Conservation (phyloP, 1,140 invertebrate species). For the Zelostemma sp. region DNA sequence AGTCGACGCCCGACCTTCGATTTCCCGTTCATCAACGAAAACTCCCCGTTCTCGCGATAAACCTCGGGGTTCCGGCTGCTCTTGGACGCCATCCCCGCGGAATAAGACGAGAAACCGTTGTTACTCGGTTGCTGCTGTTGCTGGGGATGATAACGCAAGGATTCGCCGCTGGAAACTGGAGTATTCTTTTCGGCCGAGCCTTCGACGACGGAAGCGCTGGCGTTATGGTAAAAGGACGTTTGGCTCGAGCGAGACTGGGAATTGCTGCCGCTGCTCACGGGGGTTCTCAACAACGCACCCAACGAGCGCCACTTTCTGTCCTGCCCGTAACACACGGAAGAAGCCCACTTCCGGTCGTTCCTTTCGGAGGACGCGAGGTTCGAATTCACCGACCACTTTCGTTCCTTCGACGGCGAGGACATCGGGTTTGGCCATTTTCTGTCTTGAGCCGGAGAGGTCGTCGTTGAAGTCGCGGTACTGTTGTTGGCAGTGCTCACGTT, state of each 20-base stretch:
- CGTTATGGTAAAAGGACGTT: slow-evolving; percentile 57
- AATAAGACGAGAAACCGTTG: slow-evolving; percentile 47
- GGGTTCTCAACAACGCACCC: slow-evolving; percentile 67
- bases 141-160: slow-evolving; percentile 6
- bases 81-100: slow-evolving; percentile 45
- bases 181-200: slow-evolving; percentile 14
- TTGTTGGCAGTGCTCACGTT: slow-evolving; percentile 25
- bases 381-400: slow-evolving; percentile 58
- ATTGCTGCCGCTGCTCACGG: slow-evolving; percentile 26
- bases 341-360: slow-evolving; percentile 60
- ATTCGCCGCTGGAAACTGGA: background rate
- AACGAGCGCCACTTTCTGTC: slow-evolving; percentile 70
- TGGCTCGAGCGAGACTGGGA: slow-evolving; percentile 38
- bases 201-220: slow-evolving; percentile 61
- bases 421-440: slow-evolving; percentile 55
- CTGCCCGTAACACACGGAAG: slow-evolving; percentile 55
- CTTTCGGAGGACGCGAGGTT: slow-evolving; percentile 45
- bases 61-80: slow-evolving; percentile 38
- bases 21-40: slow-evolving; percentile 38
- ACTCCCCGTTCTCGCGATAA: slow-evolving; percentile 56
- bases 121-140: too few species aligned
- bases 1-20: slow-evolving; percentile 59
- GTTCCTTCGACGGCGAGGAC: slow-evolving; percentile 55
- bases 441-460: slow-evolving; percentile 56
- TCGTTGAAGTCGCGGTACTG: slow-evolving; percentile 30